phyloP scores from a whole-genome alignment of 2,888 invertebrate genomes.

The Dryococelus australis region DNA sequence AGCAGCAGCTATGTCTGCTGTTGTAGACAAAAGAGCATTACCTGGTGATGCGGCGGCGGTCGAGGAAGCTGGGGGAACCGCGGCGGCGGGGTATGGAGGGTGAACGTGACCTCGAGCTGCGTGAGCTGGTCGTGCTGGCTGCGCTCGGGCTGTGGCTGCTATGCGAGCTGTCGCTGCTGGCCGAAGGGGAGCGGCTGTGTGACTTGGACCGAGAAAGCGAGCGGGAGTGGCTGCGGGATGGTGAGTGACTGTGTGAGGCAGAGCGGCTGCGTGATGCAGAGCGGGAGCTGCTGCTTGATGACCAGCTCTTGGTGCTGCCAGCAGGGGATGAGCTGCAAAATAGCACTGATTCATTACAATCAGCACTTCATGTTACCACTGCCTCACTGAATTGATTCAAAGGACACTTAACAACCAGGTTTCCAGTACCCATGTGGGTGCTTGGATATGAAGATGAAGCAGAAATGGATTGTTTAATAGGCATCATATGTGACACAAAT shows the following conservation, averaged over 20 bases:
- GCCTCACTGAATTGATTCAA: too few relatives aligned
- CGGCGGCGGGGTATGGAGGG: constrained; percentile 92
- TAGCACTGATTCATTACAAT: too few relatives aligned
- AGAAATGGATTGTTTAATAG: too few relatives aligned
- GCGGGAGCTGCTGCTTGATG: constrained; percentile 44
- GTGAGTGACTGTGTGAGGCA: constrained; percentile 49
- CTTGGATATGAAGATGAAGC: too few relatives aligned
- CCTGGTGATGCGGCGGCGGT: constrained; percentile 94
- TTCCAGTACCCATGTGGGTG: too few relatives aligned
- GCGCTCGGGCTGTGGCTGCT: background rate
- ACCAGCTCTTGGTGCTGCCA: constrained; percentile 41
- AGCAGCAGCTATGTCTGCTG: too few relatives aligned
- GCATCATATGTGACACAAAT: too few relatives aligned
- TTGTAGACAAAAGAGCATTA: constrained; percentile 57
- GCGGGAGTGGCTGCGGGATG: constrained; percentile 50
- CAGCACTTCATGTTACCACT: too few relatives aligned
- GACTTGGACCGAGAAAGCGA: constrained; percentile 52
- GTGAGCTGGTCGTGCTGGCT: constrained; percentile 46
- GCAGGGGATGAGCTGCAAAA: constrained; percentile 40
- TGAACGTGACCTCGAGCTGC: constrained; percentile 69
- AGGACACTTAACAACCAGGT: too few relatives aligned
- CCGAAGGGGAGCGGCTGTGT: constrained; percentile 56
- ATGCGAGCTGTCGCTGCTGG: constrained; percentile 37
- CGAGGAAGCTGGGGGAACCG: constrained; percentile 94
- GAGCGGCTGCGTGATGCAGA: constrained; percentile 50